phyloP scores from a whole-genome alignment of 2,797 vertebrate genomes.

The Falco concolor region DNA sequence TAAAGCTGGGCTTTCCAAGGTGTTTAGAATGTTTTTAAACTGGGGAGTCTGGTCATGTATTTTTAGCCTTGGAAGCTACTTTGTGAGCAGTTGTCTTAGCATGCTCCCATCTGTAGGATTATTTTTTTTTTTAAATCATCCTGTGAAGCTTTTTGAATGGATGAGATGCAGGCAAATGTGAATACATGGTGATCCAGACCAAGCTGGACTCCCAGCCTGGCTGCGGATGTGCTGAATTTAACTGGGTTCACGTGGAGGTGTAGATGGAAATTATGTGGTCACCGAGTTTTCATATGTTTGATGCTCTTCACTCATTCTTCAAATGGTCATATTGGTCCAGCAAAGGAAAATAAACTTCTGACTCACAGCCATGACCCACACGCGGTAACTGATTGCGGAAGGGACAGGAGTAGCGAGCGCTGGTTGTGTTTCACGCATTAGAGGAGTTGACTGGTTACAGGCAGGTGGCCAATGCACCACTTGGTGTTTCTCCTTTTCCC shows the following conservation, averaged over 20 bases:
- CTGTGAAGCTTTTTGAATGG: background rate
- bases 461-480: background rate
- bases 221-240: background rate
- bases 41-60: background rate
- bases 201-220: background rate
- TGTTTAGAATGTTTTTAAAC: background rate
- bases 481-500: background rate
- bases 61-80: background rate
- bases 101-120: rapidly evolving
- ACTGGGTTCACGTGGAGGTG: background rate
- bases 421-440: background rate
- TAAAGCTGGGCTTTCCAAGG: background rate
- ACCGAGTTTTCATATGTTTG: background rate
- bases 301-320: background rate
- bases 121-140: background rate
- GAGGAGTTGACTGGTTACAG: background rate
- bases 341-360: background rate
- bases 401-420: background rate
- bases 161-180: background rate
- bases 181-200: background rate
- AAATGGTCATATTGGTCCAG: too few relatives aligned
- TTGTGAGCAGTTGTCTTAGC: background rate
- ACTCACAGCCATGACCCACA: background rate
- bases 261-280: background rate
- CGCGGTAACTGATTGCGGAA: background rate